Evolutionary conservation across 1,140 invertebrate species (phyloP).

Genomic region (Calephelis nemesis): DNA sequence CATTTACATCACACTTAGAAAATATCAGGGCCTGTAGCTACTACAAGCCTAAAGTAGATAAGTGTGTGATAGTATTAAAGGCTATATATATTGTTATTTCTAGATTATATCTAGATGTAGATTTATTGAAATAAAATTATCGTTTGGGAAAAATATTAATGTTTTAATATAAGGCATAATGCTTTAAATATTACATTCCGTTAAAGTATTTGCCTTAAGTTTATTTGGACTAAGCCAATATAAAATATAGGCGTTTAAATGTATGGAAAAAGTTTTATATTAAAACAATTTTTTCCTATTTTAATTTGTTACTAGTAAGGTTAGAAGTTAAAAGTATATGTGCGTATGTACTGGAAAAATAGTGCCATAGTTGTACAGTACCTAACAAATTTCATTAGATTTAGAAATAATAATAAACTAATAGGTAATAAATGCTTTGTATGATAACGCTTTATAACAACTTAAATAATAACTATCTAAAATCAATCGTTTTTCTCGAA

Average conservation of each 20-base stretch:
- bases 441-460: neutral
- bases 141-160: slow-evolving; percentile 7
- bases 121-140: slow-evolving; percentile 10
- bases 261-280: slow-evolving; percentile 19
- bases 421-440: slow-evolving; percentile 2
- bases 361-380: slow-evolving; percentile 55
- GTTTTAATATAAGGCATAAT: slow-evolving; percentile 25
- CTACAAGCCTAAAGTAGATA: slow-evolving; percentile 34
- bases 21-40: slow-evolving; percentile 26
- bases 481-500: neutral
- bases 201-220: slow-evolving; percentile 33
- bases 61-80: slow-evolving; percentile 39
- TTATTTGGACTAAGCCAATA: slow-evolving; percentile 37
- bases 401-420: slow-evolving; percentile 22
- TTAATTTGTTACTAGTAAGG: slow-evolving; percentile 2
- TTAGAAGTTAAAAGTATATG: slow-evolving; percentile 30
- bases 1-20: slow-evolving; percentile 58
- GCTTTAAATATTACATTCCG: slow-evolving; percentile 52
- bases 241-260: slow-evolving; percentile 36
- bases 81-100: slow-evolving; percentile 34
- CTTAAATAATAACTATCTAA: neutral
- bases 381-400: slow-evolving; percentile 39
- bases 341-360: slow-evolving; percentile 40
- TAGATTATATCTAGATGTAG: slow-evolving; percentile 34
- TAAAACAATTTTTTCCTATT: slow-evolving; percentile 20